Percentiles rank a stretch among this genome's conserved stretches.
Conservation (phyloP, 2,888 invertebrate species). For the Stenolophus ochropezus region DNA sequence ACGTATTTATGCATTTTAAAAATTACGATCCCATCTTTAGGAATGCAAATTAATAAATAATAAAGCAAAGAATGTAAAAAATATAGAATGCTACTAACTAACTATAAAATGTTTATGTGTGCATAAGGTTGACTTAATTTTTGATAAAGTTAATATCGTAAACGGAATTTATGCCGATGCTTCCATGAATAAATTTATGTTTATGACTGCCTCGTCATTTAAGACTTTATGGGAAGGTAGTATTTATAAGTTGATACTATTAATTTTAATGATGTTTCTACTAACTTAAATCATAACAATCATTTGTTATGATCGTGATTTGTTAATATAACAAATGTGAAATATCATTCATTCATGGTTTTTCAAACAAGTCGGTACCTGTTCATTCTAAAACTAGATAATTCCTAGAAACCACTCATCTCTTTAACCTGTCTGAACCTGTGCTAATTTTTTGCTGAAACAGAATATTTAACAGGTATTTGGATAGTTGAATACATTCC, state of each 20-base stretch:
- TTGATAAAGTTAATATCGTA: slow-evolving; percentile 38
- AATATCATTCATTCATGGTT: not conserved
- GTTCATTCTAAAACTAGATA: not conserved
- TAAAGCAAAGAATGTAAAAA: not conserved
- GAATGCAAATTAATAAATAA: not conserved
- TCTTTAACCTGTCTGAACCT: no score
- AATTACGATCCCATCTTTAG: not conserved
- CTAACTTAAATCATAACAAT: slow-evolving; percentile 24
- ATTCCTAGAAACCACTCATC: no score
- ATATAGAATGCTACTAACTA: not conserved
- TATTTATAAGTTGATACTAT: slow-evolving; percentile 37
- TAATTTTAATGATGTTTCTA: slow-evolving; percentile 40
- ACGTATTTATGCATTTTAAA: not conserved
- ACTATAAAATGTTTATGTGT: slow-evolving; percentile 6
- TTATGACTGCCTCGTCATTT: slow-evolving; percentile 27
- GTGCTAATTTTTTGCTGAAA: no score
- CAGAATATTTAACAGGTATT: no score
- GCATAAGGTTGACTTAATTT: slow-evolving; percentile 9
- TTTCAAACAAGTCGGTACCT: not conserved
- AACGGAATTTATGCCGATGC: slow-evolving; percentile 21
- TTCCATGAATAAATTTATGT: slow-evolving; percentile 36
- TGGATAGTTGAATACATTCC: no score
- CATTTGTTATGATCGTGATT: slow-evolving; percentile 10
- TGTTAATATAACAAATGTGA: not conserved
- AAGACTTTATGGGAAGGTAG: slow-evolving; percentile 25